These are phyloP conservation scores for Sorex araneus DNA, from an alignment of 2,113 vertebrate species.

Conservation along the genomic window DNA sequence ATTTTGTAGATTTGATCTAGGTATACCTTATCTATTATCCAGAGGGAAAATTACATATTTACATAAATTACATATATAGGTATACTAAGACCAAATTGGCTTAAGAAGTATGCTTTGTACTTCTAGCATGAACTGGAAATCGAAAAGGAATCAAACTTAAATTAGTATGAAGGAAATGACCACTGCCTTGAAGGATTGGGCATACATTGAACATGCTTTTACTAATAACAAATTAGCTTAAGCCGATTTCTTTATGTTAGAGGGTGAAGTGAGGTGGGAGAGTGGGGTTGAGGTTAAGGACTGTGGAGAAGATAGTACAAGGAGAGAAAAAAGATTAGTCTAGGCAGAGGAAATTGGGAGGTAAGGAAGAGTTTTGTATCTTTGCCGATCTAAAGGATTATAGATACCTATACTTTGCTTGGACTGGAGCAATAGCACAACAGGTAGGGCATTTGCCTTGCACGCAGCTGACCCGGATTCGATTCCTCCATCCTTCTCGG, in stretches of 20 bases:
- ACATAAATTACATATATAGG: constrained; percentile 50
- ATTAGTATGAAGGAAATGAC: not conserved
- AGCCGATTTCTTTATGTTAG: not conserved
- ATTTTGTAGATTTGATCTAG: constrained; percentile 19
- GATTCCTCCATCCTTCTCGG: too few relatives aligned
- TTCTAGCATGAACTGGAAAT: constrained; percentile 17
- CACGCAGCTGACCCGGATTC: too few relatives aligned
- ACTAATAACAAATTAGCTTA: constrained; percentile 2
- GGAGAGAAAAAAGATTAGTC: constrained; percentile 3
- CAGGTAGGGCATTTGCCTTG: too few relatives aligned
- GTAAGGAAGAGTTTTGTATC: not conserved
- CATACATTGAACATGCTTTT: not conserved
- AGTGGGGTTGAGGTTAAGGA: not conserved
- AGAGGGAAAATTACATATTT: constrained; percentile 57
- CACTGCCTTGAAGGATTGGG: not conserved
- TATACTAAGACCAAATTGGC: constrained; percentile 2
- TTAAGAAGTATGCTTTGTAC: constrained; percentile 15
- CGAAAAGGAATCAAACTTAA: constrained; percentile 39
- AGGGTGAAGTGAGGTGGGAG: not conserved
- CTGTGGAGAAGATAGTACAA: not conserved
- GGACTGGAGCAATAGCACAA: too few relatives aligned
- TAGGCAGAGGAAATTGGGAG: not conserved
- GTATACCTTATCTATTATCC: constrained; percentile 30
- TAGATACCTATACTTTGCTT: too few relatives aligned
- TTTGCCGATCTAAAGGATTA: not conserved